These are phyloP conservation scores for Agrotis ipsilon DNA, from an alignment of 2,888 invertebrate species.

Conservation along the genomic window DNA sequence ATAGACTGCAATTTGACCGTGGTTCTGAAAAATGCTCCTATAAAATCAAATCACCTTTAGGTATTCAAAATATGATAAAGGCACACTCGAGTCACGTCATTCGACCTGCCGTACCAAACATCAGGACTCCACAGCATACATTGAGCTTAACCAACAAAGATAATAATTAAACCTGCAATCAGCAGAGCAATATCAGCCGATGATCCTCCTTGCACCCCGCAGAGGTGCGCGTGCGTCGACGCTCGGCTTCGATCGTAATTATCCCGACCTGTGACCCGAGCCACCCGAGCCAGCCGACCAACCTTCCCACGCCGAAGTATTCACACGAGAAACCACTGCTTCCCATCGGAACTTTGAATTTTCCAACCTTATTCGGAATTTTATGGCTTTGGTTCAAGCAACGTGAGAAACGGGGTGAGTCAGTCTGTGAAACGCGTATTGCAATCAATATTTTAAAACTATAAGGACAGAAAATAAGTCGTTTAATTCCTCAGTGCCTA, in stretches of 20 bases:
- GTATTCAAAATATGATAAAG: background rate
- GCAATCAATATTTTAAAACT: constrained; percentile 1
- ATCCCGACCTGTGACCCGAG: constrained; percentile 87
- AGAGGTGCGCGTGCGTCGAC: constrained; percentile 71
- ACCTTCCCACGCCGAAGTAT: constrained; percentile 83
- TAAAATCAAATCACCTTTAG: background rate
- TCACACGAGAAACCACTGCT: constrained; percentile 87
- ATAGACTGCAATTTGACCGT: background rate
- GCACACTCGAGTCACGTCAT: no score
- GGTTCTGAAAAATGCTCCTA: background rate
- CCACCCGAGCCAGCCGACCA: constrained; percentile 46
- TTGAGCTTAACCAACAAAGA: background rate
- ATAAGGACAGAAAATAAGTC: background rate
- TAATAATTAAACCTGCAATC: constrained; percentile 31
- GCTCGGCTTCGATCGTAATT: constrained; percentile 79
- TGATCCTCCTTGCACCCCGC: constrained; percentile 60
- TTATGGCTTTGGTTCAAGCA: constrained; percentile 45
- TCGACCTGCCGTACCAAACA: background rate
- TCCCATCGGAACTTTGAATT: constrained; percentile 83
- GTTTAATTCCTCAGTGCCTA: no score
- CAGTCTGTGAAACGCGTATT: constrained; percentile 12
- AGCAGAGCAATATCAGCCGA: constrained; percentile 29
- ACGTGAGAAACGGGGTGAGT: constrained; percentile 50
- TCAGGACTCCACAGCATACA: background rate
- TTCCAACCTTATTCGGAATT: constrained; percentile 61